phyloP scores from a whole-genome alignment of 2,113 vertebrate species.

The Solea senegalensis region DNA sequence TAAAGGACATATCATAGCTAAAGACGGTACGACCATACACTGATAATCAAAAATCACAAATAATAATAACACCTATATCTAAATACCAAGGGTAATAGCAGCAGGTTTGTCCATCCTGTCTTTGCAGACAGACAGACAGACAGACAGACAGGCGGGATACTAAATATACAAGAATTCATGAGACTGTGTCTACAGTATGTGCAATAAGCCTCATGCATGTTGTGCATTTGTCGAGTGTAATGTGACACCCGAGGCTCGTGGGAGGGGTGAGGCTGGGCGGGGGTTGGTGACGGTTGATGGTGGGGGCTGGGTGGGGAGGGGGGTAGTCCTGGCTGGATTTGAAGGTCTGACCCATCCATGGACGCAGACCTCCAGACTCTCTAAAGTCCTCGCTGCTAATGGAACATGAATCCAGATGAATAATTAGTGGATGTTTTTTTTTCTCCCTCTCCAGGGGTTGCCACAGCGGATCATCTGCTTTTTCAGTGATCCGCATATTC shows the following conservation, averaged over 20 bases:
- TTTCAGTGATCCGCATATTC: no score
- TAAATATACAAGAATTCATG: not conserved
- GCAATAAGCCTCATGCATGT: not conserved
- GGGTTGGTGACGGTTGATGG: not conserved
- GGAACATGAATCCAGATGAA: constrained; percentile 48
- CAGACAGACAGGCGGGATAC: not conserved
- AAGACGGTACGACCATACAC: not conserved
- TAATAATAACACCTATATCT: no score
- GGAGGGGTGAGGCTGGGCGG: not conserved
- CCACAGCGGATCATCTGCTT: not conserved
- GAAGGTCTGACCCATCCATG: constrained; percentile 64
- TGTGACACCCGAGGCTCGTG: constrained; percentile 37
- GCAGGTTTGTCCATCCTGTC: no score
- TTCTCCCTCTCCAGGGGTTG: not conserved
- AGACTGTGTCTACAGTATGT: constrained; percentile 10
- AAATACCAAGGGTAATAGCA: no score
- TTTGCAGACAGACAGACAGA: not conserved
- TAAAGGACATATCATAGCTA: no score
- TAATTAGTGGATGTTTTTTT: constrained; percentile 16
- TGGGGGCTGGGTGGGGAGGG: not conserved
- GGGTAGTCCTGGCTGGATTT: not conserved
- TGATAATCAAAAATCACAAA: not conserved
- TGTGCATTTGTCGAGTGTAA: constrained; percentile 48
- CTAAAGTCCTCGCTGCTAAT: constrained; percentile 39
- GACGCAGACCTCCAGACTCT: constrained; percentile 47